Evolutionary conservation across 2,888 invertebrate species (phyloP).

Genomic region (Drosophila cracens): DNA sequence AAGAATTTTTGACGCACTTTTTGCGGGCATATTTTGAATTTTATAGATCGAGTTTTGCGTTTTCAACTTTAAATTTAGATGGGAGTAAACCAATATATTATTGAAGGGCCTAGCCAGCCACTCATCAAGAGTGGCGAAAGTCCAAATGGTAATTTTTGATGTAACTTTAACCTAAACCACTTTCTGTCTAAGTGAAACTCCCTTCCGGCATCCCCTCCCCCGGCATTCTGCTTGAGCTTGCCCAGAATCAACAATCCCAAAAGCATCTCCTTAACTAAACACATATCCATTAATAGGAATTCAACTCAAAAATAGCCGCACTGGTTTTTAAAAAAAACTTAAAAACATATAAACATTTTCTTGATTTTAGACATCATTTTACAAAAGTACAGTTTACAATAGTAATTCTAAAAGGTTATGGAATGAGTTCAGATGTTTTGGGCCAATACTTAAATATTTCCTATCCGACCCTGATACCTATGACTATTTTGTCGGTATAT

Average conservation of each 20-base stretch:
- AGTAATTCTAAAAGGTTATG: neutral
- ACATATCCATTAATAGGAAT: neutral
- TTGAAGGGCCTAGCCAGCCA: neutral
- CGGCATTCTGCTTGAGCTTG: neutral
- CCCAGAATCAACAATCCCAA: neutral
- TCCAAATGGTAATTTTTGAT: neutral
- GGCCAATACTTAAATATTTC: neutral
- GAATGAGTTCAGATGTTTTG: neutral
- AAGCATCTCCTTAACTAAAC: neutral
- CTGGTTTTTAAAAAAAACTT: neutral
- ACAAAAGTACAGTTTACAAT: neutral
- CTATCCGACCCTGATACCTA: no score
- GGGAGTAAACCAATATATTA: no score
- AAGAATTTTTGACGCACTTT: neutral
- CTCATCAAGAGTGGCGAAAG: neutral
- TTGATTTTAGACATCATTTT: neutral
- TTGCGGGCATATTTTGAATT: neutral
- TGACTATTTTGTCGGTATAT: neutral
- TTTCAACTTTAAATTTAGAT: no score
- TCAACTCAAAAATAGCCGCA: neutral
- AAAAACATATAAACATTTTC: neutral
- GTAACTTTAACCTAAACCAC: neutral
- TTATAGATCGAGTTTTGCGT: no score
- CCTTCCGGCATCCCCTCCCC: neutral
- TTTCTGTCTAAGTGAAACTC: neutral